phyloP scores from a whole-genome alignment of 2,888 invertebrate species.

The Cantharis nigra region DNA sequence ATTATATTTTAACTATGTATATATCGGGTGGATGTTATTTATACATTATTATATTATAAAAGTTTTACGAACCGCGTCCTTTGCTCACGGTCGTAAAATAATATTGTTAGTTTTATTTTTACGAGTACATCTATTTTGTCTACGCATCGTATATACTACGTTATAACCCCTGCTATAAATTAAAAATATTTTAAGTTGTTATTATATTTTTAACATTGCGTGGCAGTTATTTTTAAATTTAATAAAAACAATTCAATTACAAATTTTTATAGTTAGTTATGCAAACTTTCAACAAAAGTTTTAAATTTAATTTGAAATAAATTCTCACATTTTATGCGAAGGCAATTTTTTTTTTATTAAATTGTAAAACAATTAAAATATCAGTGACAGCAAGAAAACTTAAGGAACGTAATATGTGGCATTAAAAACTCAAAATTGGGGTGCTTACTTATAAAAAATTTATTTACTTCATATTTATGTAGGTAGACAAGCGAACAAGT shows the following conservation, averaged over 20 bases:
- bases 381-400: background rate
- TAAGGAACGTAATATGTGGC: background rate
- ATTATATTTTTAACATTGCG: conserved; percentile 14
- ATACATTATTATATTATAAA: conserved; percentile 18
- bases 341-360: background rate
- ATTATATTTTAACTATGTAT: conserved; percentile 13
- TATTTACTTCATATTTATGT: background rate
- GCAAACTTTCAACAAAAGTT: background rate
- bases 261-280: background rate
- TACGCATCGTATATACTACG: conserved; percentile 15
- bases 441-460: background rate
- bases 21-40: conserved; percentile 10
- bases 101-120: conserved; percentile 23
- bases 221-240: background rate
- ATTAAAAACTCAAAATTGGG: background rate
- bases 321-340: background rate
- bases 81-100: conserved; percentile 19
- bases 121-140: conserved; percentile 24
- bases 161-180: conserved; percentile 16
- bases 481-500: background rate
- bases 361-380: background rate
- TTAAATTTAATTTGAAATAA: background rate
- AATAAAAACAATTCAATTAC: background rate
- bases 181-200: conserved; percentile 21
- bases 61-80: conserved; percentile 25